phyloP scores from a whole-genome alignment of 2,113 vertebrate genomes.

The Tetrax tetrax region DNA sequence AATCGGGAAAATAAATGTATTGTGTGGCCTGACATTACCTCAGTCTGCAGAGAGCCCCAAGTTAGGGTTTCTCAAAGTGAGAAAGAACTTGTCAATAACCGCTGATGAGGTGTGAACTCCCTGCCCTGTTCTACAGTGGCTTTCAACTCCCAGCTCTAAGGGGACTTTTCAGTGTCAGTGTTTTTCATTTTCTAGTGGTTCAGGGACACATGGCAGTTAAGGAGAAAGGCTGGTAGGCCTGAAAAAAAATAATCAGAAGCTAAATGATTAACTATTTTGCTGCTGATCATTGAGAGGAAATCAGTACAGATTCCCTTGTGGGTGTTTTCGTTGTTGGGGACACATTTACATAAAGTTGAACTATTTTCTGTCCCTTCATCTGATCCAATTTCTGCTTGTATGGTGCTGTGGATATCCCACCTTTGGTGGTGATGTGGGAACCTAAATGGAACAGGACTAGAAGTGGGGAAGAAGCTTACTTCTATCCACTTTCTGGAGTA shows the following conservation, averaged over 20 bases:
- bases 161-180: background rate
- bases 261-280: background rate
- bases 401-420: fast-evolving
- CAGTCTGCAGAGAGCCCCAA: background rate
- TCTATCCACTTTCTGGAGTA: background rate
- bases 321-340: background rate
- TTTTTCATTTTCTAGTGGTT: background rate
- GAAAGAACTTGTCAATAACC: background rate
- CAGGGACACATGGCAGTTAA: background rate
- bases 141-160: background rate
- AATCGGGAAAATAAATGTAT: background rate
- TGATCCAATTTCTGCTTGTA: fast-evolving
- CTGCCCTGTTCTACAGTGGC: background rate
- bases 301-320: background rate
- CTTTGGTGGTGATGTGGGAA: background rate
- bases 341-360: background rate
- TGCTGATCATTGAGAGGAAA: background rate
- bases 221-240: background rate
- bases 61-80: background rate
- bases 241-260: background rate
- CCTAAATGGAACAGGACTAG: background rate
- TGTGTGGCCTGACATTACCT: background rate
- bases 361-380: background rate
- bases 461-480: background rate
- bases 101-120: background rate